Evolutionary conservation across 2,888 invertebrate genomes (phyloP).

Genomic region (Scrobipalpa costella): DNA sequence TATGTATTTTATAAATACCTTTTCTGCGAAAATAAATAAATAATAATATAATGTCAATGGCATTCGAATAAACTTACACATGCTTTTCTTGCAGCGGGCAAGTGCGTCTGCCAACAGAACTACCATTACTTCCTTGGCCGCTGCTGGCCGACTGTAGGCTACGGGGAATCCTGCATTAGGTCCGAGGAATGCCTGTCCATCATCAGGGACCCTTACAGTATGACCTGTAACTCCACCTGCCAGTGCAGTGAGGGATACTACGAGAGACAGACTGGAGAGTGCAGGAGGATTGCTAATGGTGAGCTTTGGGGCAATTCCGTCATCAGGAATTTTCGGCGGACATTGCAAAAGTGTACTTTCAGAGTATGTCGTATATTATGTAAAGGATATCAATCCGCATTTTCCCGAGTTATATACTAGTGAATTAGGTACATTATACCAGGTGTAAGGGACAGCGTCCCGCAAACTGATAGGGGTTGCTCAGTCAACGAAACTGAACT

Average conservation of each 20-base stretch:
- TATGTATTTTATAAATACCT: too few species aligned
- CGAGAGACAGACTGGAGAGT: constrained; percentile 64
- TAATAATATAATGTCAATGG: too few species aligned
- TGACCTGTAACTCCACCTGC: constrained; percentile 56
- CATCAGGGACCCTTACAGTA: constrained; percentile 54
- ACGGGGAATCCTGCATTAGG: constrained; percentile 48
- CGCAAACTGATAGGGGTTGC: too few species aligned
- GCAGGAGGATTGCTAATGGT: constrained; percentile 45
- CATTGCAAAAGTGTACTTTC: too few species aligned
- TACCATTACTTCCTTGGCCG: constrained; percentile 64
- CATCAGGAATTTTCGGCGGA: background rate
- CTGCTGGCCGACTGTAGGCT: constrained; percentile 57
- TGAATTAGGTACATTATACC: too few species aligned
- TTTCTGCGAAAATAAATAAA: too few species aligned
- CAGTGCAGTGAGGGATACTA: constrained; percentile 61
- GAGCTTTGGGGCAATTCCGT: background rate
- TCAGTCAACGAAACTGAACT: too few species aligned
- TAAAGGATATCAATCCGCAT: too few species aligned
- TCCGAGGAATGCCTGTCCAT: constrained; percentile 59
- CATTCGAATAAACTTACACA: background rate
- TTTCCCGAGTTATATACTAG: too few species aligned
- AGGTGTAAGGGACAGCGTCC: too few species aligned
- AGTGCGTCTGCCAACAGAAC: constrained; percentile 55
- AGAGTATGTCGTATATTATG: too few species aligned
- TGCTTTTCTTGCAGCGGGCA: constrained; percentile 43